Evolutionary conservation across 2,888 invertebrate species (phyloP).

Genomic region (Pyrochroa serraticornis): DNA sequence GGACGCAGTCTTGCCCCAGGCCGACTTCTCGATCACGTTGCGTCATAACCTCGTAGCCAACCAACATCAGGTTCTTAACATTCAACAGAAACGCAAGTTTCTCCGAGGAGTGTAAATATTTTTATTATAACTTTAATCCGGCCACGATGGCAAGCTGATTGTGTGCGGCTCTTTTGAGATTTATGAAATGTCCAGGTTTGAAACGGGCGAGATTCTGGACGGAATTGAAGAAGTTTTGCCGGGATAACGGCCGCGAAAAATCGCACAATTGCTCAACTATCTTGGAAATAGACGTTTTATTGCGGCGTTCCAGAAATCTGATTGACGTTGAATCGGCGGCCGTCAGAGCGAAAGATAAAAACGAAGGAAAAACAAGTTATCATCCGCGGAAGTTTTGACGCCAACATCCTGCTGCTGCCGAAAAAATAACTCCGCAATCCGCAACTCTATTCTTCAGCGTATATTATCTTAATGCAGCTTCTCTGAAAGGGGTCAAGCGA

Average conservation of each 20-base stretch:
- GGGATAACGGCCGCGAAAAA: no score
- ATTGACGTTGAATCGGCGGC: conserved; percentile 3
- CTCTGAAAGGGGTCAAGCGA: no score
- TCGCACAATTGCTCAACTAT: no score
- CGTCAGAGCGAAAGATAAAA: conserved; percentile 8
- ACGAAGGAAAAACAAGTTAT: conserved; percentile 17
- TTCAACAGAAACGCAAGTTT: conserved; percentile 25
- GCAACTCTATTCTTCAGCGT: no score
- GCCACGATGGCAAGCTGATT: conserved; percentile 8
- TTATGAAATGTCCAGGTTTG: conserved; percentile 4
- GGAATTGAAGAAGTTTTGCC: no score
- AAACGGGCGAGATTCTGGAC: no score
- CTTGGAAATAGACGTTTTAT: no score
- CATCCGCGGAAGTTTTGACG: conserved; percentile 15
- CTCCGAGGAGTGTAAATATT: conserved; percentile 21
- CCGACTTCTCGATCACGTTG: conserved; percentile 42
- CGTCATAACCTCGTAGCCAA: conserved; percentile 37
- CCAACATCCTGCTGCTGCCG: conserved; percentile 1
- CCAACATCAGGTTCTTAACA: conserved; percentile 26
- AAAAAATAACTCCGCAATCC: conserved; percentile 5
- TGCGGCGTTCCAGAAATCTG: not conserved
- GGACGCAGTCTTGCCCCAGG: conserved; percentile 43
- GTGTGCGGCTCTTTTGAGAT: conserved; percentile 6
- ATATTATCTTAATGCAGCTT: no score
- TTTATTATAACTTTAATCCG: conserved; percentile 15